phyloP scores from a whole-genome alignment of 2,888 invertebrate species.

The Lasioglossum zephyrum region DNA sequence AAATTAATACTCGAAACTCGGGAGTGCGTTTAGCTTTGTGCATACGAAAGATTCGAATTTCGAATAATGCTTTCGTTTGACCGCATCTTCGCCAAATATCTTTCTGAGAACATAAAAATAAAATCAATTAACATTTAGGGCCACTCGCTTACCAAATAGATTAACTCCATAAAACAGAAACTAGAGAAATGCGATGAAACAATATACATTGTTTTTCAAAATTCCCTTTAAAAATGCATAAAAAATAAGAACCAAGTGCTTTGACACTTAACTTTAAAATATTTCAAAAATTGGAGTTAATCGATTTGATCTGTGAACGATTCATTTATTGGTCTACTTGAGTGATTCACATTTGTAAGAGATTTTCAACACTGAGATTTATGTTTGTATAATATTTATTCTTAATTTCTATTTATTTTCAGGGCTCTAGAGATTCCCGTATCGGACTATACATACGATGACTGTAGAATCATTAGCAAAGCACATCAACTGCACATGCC shows the following conservation, averaged over 20 bases:
- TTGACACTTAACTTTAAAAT: too few relatives aligned
- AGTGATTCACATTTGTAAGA: neutral
- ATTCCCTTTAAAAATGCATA: too few relatives aligned
- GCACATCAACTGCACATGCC: slow-evolving; percentile 94
- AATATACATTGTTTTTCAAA: too few relatives aligned
- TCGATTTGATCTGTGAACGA: too few relatives aligned
- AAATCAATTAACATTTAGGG: neutral
- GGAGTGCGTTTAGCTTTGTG: neutral
- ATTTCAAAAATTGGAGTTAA: too few relatives aligned
- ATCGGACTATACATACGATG: slow-evolving; percentile 96
- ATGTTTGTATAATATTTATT: neutral
- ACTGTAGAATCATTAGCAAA: slow-evolving; percentile 93
- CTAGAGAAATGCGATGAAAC: too few relatives aligned
- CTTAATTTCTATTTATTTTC: slow-evolving; percentile 74
- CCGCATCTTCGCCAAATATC: neutral
- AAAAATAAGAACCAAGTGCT: too few relatives aligned
- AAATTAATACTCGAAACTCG: neutral
- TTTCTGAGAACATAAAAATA: neutral
- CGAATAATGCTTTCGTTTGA: neutral
- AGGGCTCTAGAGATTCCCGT: slow-evolving; percentile 94
- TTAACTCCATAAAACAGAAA: too few relatives aligned
- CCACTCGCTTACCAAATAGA: too few relatives aligned
- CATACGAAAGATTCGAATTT: neutral
- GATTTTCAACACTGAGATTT: neutral
- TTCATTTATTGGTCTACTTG: too few relatives aligned